Conservation (phyloP, 2,888 invertebrate species). For the Eupithecia pulchellata region DNA sequence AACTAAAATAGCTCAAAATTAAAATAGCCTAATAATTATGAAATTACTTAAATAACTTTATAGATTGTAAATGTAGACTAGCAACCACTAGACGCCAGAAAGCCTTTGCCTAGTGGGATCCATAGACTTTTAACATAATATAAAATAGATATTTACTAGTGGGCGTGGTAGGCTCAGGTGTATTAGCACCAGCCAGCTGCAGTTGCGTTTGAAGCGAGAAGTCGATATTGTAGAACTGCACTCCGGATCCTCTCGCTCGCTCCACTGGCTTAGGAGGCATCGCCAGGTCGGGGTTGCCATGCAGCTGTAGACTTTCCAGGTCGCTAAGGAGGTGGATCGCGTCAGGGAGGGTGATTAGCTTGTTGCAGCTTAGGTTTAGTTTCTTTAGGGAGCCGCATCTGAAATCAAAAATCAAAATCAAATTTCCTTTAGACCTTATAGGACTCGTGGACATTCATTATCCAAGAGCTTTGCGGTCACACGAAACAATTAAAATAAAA, state of each 20-base stretch:
- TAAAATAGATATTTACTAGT: conserved; percentile 84
- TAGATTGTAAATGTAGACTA: no score
- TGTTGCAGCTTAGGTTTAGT: conserved; percentile 96
- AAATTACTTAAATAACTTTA: no score
- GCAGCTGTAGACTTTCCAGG: conserved; percentile 94
- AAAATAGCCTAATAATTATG: no score
- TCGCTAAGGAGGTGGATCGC: conserved; percentile 97
- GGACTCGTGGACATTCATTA: no score
- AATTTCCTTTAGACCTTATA: no score
- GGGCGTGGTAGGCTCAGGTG: conserved; percentile 89
- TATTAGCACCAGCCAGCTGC: conserved; percentile 94
- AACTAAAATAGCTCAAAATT: no score
- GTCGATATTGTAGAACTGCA: conserved; percentile 99
- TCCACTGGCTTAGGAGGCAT: conserved; percentile 97
- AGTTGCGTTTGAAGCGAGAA: conserved; percentile 98
- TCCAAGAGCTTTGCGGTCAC: no score
- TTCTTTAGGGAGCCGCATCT: conserved; percentile 97
- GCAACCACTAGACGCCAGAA: no score
- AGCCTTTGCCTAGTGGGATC: no score
- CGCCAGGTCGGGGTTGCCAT: conserved; percentile 96
- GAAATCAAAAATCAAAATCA: background rate
- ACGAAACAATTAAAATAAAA: no score
- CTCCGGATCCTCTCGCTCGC: conserved; percentile 90
- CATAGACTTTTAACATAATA: background rate
- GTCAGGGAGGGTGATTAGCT: conserved; percentile 97